phyloP scores from a whole-genome alignment of 2,888 invertebrate genomes.

The Cyrtodaria siliqua region DNA sequence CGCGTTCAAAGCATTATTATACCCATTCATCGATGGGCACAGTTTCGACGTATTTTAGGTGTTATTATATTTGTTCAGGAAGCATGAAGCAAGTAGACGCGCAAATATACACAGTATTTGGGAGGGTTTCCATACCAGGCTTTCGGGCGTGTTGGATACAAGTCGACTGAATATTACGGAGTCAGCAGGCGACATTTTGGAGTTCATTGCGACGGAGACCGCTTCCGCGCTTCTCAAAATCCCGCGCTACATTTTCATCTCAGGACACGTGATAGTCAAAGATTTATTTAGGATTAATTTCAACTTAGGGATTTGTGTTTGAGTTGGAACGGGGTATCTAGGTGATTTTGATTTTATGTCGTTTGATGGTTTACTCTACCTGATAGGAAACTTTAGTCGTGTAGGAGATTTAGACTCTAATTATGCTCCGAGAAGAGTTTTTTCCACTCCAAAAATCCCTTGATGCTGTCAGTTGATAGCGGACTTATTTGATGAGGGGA shows the following conservation, averaged over 20 bases:
- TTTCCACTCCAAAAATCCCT: too few species aligned
- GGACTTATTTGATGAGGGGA: too few species aligned
- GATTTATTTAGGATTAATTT: conserved; percentile 25
- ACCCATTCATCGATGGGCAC: conserved; percentile 35
- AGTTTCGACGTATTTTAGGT: conserved; percentile 5
- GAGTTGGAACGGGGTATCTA: not conserved
- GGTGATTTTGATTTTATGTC: too few species aligned
- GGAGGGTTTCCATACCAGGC: conserved; percentile 1
- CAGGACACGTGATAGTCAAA: conserved; percentile 24
- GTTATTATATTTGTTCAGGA: conserved; percentile 6
- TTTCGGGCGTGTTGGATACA: conserved; percentile 1
- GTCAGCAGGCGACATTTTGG: not conserved
- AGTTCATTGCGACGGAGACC: conserved; percentile 10
- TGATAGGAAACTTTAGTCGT: not conserved
- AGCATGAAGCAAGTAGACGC: conserved; percentile 1
- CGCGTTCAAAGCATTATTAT: conserved; percentile 48
- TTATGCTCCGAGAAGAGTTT: too few species aligned
- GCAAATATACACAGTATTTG: not conserved
- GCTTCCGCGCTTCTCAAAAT: too few species aligned
- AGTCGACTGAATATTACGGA: not conserved
- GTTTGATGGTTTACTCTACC: too few species aligned
- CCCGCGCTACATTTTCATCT: conserved; percentile 14
- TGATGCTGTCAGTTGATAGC: too few species aligned
- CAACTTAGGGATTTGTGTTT: not conserved
- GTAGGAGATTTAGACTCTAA: conserved; percentile 9